Evolutionary conservation across 2,888 invertebrate genomes (phyloP), one percentile per base, ranked within the genome.

Genomic region (Archaeoteleia sp.): DNA sequence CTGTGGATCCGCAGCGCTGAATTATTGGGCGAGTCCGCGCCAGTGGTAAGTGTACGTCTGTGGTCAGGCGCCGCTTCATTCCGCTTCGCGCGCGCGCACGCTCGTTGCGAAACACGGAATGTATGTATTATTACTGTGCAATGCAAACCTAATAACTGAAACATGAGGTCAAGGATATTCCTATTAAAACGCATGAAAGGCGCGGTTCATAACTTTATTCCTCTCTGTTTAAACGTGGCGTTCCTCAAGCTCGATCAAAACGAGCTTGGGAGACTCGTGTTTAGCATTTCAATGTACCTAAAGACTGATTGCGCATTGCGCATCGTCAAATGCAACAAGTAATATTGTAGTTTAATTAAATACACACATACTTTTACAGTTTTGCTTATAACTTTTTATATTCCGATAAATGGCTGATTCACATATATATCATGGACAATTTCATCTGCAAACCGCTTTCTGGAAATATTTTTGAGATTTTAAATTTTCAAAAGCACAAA

Each of bases 31-130:
- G 49, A 60, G 63, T 51, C 39, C 55, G 53, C 63, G 54, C 49
- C 48, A 67, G 70, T 71, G 61, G 70, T 70, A 58, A 61, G 67
- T 58, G 40, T 70, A 65, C 60, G 57, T 61, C 60, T 65, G 61
- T 60, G 63, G 70, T 65, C 70, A 67, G 70, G 55, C 70, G 54
- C 48, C 51, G 65, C 55, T 69, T 63, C 65, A 69, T 69, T 63
- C 60, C 45, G 49, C 68, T 55, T 54, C 12, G 35, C 49, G 49
- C 48, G 48, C 51, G 51, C 54, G 51, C 61, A 57, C 54, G 48
- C 43, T 58, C 55, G 30, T 43, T 39, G 45, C 34, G 51, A 60
- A 60, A 58, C 53, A 48, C 54, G 54, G 58, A 45, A 65, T 54
- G 48, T 49, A 45, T 42, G 67, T 68, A 63, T 65, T 60, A 69